phyloP scores from a whole-genome alignment of 2,113 vertebrate genomes.

The Chlorodrepanis virens region DNA sequence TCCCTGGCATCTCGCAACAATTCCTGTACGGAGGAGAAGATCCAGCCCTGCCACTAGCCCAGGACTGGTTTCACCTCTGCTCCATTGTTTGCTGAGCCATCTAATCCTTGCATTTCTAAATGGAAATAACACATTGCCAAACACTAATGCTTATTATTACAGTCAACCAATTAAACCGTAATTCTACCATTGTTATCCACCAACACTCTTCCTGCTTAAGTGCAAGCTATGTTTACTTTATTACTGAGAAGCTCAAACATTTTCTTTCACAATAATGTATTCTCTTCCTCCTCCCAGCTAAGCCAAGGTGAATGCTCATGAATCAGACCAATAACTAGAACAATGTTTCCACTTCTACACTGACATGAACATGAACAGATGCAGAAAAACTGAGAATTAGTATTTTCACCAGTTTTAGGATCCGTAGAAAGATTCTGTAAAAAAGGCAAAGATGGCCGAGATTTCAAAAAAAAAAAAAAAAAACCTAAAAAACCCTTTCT shows the following conservation, averaged over 20 bases:
- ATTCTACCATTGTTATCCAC: constrained; percentile 9
- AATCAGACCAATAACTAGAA: neutral
- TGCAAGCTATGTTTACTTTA: constrained; percentile 15
- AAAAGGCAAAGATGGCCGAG: neutral
- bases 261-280: neutral
- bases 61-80: neutral
- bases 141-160: constrained; percentile 2
- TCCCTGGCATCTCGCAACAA: neutral
- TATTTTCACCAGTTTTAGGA: neutral
- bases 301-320: neutral
- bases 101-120: neutral
- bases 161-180: constrained; percentile 14
- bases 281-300: neutral
- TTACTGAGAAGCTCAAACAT: neutral
- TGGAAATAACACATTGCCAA: neutral
- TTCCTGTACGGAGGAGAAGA: neutral
- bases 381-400: neutral
- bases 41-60: neutral
- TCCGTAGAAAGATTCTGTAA: fast-evolving
- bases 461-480: neutral
- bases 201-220: constrained; percentile 29
- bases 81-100: neutral
- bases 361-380: neutral
- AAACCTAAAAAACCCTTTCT: fast-evolving
- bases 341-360: neutral